Conservation (phyloP, 2,888 invertebrate species). For the Leptinotarsa juncta region DNA sequence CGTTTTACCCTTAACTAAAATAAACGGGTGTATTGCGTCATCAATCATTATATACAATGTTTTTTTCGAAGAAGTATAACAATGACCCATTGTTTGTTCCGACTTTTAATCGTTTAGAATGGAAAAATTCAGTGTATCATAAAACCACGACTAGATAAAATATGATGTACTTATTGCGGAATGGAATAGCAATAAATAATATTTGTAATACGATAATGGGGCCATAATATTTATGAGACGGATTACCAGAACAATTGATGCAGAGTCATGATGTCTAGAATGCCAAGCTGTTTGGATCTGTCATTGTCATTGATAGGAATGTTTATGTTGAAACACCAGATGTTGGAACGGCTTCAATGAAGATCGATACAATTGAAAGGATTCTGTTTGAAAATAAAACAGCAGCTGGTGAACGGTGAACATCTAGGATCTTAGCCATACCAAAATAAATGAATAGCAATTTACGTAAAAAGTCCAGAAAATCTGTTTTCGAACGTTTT, state of each 20-base stretch:
- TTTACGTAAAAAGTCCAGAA: neutral
- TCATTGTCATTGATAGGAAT: neutral
- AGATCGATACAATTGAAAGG: neutral
- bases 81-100: slow-evolving; percentile 21
- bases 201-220: neutral
- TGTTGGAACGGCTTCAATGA: slow-evolving; percentile 4
- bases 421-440: neutral
- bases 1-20: too few relatives aligned
- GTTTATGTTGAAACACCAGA: neutral
- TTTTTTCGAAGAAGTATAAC: slow-evolving; percentile 2
- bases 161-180: slow-evolving; percentile 17
- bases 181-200: slow-evolving; percentile 8
- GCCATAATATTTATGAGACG: neutral
- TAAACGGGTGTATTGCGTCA: too few relatives aligned
- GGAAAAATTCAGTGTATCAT: slow-evolving; percentile 26
- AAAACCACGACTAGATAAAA: slow-evolving; percentile 21
- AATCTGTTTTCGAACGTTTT: too few relatives aligned
- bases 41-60: too few relatives aligned
- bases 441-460: neutral
- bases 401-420: slow-evolving; percentile 1
- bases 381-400: neutral
- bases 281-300: slow-evolving; percentile 7
- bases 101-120: slow-evolving; percentile 11
- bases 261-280: slow-evolving; percentile 11
- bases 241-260: slow-evolving; percentile 10